Base-by-base conservation (phyloP, 2,797 vertebrate genomes). In the Sebastes cheni region DNA sequence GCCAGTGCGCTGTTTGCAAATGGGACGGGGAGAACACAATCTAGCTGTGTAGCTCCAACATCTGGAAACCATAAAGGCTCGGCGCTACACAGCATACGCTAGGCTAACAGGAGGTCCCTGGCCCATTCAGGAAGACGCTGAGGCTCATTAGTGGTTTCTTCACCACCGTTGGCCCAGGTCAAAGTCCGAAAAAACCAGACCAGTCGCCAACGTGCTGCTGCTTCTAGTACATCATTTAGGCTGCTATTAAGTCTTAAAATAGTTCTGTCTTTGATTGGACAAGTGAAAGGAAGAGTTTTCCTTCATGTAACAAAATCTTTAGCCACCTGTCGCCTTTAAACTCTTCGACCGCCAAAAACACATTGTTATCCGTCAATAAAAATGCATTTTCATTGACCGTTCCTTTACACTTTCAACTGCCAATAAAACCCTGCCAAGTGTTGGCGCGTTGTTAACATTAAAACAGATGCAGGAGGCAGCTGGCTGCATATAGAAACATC, bases 1-100 rank as follows among this genome's bases (percentile, higher is more conserved):
- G 84, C 82, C 75, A 64, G 80, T 27, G n/a, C 2, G 18, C 80
- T 83, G 82, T 89, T 86, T 81, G 87, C 71, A 77, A 76, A 81
- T 75, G 77, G 77, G 88, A 88, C 16, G 80, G 55, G 65, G 87
- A 88, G 80, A 87, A 91, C 92, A 92, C 86, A 91, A 85, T 85
- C 80, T 29, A 14, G 59, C 80, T 82, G 91, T 91, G 93, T 90
- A 77, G 85, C 79, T 68, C 36, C 8, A 81, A 92, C 94, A 94
- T 95, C 93, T 95, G 94, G 92, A 93, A 94, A 52, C 39, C 80
- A 94, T 94, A 88, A 91, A 79, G 54, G 22, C 64, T 18, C 52
- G 2, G 80, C 11, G 42, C 84, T 67, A 71, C 52, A 52, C 82
- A n/a, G 55, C 87, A 29, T 64, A 71, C 9, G 16, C 85, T 76